Percentiles rank a stretch among this genome's conserved stretches.
Conservation (phyloP, 2,797 vertebrate genomes). For the Sardinella longiceps region DNA sequence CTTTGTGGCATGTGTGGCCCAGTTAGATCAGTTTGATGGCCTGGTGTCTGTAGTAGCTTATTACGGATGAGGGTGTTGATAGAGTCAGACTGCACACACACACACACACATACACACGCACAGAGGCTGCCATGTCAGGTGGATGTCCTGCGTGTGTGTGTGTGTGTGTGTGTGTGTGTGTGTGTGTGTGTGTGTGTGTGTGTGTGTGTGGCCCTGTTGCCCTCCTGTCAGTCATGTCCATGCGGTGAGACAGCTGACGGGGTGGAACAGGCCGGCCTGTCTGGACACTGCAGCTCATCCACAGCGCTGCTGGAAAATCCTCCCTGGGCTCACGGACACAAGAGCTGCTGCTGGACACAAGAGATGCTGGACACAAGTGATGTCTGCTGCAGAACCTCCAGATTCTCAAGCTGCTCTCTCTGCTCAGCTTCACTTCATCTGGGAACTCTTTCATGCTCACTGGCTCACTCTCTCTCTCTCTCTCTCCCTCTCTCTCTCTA, state of each 20-base stretch:
- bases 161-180: too few relatives aligned
- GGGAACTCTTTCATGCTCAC: too few relatives aligned
- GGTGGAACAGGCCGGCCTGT: conserved; percentile 38
- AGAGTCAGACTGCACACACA: neutral
- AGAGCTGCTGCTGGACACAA: neutral
- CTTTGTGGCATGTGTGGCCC: conserved; percentile 13
- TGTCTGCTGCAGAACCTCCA: neutral
- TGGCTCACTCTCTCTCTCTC: neutral
- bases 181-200: too few relatives aligned
- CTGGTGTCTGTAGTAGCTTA: neutral
- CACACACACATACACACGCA: too few relatives aligned
- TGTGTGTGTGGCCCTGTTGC: conserved; percentile 41
- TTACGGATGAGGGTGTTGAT: neutral
- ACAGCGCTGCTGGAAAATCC: neutral
- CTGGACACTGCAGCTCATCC: conserved; percentile 20
- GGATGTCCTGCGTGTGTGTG: too few relatives aligned
- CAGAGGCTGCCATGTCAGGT: neutral
- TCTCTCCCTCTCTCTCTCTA: neutral
- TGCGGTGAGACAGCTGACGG: conserved; percentile 36
- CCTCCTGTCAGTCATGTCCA: conserved; percentile 47
- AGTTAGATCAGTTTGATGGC: neutral
- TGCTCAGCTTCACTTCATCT: neutral
- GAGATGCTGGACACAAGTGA: too few relatives aligned
- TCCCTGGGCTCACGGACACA: neutral
- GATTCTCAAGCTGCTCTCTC: neutral